These are phyloP conservation scores for Natator depressus DNA, from an alignment of 2,113 vertebrate genomes.

Conservation along the genomic window DNA sequence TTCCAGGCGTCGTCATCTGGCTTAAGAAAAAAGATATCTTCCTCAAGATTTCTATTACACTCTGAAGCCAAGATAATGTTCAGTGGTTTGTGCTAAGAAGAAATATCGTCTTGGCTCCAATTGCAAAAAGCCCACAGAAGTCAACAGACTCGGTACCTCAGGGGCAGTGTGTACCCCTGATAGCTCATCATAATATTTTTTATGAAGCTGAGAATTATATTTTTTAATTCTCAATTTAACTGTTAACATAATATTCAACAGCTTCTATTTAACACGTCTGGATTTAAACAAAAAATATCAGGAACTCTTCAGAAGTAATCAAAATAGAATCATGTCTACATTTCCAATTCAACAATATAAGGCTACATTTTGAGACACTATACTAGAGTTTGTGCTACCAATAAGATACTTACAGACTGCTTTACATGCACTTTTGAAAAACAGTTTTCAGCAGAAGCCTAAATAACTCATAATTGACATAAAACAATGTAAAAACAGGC, in stretches of 20 bases:
- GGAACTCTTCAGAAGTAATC: background rate
- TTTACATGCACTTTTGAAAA: background rate
- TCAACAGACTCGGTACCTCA: background rate
- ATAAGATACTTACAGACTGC: background rate
- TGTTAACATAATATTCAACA: background rate
- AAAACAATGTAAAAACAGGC: rapidly evolving
- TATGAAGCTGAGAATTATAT: background rate
- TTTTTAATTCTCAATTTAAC: background rate
- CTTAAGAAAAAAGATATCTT: background rate
- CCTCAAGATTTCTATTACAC: slow-evolving; percentile 51
- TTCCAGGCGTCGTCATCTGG: slow-evolving; percentile 55
- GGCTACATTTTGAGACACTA: background rate
- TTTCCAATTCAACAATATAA: background rate
- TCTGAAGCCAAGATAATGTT: slow-evolving; percentile 44
- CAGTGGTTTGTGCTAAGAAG: slow-evolving; percentile 53
- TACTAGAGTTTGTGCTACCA: background rate
- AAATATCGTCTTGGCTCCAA: slow-evolving; percentile 28
- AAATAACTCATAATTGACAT: background rate
- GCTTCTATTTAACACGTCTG: background rate
- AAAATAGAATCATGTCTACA: background rate
- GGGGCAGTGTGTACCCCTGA: slow-evolving; percentile 11
- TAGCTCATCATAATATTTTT: background rate
- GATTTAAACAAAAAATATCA: background rate
- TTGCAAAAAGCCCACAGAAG: slow-evolving; percentile 64
- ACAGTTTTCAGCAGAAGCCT: no score